Evolutionary conservation across 2,113 vertebrate species (phyloP), one percentile per base, ranked within the genome.

Genomic region (Myotis yumanensis): DNA sequence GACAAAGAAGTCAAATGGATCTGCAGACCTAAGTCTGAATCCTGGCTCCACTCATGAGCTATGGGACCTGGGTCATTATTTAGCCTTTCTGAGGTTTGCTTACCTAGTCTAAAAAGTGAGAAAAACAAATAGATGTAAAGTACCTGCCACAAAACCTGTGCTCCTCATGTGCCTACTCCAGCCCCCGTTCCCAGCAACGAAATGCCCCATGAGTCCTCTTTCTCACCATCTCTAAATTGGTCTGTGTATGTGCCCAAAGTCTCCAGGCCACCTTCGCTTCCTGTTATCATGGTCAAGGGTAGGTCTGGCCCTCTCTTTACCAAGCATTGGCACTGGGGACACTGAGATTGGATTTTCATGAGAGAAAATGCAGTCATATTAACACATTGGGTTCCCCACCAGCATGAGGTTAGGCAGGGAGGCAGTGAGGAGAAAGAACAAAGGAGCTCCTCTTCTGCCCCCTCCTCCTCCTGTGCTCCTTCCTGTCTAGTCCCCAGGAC

Each of bases 111-210:
- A 54, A 64, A 57, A 69, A 62, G 30, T 57, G 25, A 22, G 51
- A 32, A 5, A 46, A 30, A 28, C 76, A 75, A 51, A 59, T 20
- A 82, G 54, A n/a, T 15, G 46, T 4, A 7, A 32, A 79, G 37
- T 5, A 11, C 37, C 81, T 14, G 43, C 22, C 28, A 0, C 22
- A 28, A 40, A 90, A 17, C 48, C 23, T 12, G 0, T 0, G 0
- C 3, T 28, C 66, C 32, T 32, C 11, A 2, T 1, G 0, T 1
- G 7, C 14, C 9, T 11, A 11, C 17, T 28, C 25, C 18, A 12
- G 18, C 46, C 16, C 5, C 28, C 1, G 0, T 20, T 72, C 48
- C 75, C 62, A 68, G n/a, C 28, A 59, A 32, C 52, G 18, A 16
- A 2, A 18, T 16, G 17, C 37, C 11, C 3, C 8, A 0, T 4